Percentiles rank a stretch among this genome's conserved stretches.
These are phyloP conservation scores for Alca torda DNA, from an alignment of 2,797 vertebrate genomes.

Conservation along the genomic window DNA sequence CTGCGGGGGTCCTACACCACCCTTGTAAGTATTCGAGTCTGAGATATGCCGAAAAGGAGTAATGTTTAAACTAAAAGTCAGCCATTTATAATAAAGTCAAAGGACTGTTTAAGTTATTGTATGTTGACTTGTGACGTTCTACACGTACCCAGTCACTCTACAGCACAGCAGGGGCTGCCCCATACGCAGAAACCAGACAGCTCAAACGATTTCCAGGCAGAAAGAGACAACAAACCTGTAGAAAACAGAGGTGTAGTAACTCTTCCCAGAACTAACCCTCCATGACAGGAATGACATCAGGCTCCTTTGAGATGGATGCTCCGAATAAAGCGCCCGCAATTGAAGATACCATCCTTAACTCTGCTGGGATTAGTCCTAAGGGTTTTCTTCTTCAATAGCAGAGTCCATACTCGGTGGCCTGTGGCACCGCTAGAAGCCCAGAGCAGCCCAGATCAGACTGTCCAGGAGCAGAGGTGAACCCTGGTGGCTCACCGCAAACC, in stretches of 20 bases:
- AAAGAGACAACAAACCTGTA: background rate
- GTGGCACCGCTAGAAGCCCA: background rate
- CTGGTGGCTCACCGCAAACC: background rate
- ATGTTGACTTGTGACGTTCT: background rate
- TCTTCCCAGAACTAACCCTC: background rate
- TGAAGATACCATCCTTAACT: background rate
- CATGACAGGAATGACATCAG: background rate
- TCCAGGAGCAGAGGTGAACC: background rate
- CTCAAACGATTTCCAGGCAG: background rate
- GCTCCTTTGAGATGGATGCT: background rate
- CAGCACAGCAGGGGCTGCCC: background rate
- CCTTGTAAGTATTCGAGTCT: background rate
- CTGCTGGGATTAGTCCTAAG: too few species aligned
- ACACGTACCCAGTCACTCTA: background rate
- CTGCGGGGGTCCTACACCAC: background rate
- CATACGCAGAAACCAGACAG: too few species aligned
- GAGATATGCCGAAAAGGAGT: background rate
- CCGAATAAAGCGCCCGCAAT: background rate
- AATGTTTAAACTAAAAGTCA: fast-evolving
- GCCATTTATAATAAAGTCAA: background rate
- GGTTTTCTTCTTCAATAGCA: background rate
- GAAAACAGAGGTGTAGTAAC: background rate
- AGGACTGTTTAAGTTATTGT: background rate
- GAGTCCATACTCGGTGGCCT: background rate
- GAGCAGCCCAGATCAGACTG: background rate